Evolutionary conservation across 2,888 invertebrate genomes (phyloP), one percentile per base, ranked within the genome.

Genomic region (Geotrupes spiniger): DNA sequence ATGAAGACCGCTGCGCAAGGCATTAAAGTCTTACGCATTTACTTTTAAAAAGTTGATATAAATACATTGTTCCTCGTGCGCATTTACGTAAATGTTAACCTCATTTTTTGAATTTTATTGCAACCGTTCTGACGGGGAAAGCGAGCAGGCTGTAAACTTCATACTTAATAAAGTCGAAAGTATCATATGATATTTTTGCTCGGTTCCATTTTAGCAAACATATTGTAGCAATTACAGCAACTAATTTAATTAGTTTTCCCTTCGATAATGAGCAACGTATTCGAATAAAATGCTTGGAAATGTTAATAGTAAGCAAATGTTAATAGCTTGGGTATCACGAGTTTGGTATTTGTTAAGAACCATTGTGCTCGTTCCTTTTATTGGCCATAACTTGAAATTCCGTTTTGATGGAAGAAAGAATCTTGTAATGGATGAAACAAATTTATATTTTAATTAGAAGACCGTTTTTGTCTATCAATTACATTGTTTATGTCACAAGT

Each of bases 291-390:
- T 8, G 15, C 25, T 27, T 43, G 14, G 11, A 43, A 43, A 43
- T 43, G 43, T 14, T 43, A 43, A 43, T 36, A 31, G 10, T 27
- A 26, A 36, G 36, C 27, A 43, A 43, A 43, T 43, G 43, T 43
- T 43, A 43, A 43, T 43, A 15, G 43, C 36, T 26, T 11, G 21
- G 14, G 6, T 43, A 36, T 43, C 43, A 43, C 43, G 43, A 43
- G 36, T 43, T 43, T 43, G 43, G 15, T 43, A 43, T 43, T 43
- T 43, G 33, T 33, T 43, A 33, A 25, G 25, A 42, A 43, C 26
- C 21, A 43, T 43, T 43, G 43, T 43, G 21, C 36, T 43, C 43
- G 36, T 33, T 31, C 21, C 25, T n/a, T 36, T 43, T 36, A 43
- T 43, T 43, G 43, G 36, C 33, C 25, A 36, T 36, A 21, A 16